phyloP scores from a whole-genome alignment of 1,140 invertebrate genomes.

The Leptinotarsa defecta region DNA sequence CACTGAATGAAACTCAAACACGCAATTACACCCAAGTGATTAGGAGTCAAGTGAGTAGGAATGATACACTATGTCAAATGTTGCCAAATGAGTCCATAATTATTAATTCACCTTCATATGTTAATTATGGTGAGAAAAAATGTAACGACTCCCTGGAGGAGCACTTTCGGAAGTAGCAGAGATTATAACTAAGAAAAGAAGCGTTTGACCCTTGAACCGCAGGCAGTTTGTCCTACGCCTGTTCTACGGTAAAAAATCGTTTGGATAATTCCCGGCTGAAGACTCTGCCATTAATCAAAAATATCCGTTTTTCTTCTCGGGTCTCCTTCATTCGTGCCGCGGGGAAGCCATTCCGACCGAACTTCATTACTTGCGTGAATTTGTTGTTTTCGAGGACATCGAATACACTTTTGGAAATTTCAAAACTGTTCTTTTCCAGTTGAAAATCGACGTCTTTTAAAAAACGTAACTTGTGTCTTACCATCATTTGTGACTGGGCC shows the following conservation, averaged over 20 bases:
- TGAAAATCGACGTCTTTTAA: too few species aligned
- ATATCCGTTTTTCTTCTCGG: constrained; percentile 25
- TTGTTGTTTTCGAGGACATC: too few species aligned
- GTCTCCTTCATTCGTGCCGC: neutral
- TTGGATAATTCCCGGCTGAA: constrained; percentile 34
- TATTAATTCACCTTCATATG: neutral
- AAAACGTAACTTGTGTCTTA: too few species aligned
- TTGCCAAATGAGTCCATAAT: too few species aligned
- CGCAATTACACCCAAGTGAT: too few species aligned
- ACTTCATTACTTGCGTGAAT: neutral
- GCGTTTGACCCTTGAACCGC: constrained; percentile 32
- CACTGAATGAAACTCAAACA: too few species aligned
- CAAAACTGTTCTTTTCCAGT: too few species aligned
- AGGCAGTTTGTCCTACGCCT: constrained; percentile 37
- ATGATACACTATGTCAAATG: too few species aligned
- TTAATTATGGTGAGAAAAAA: neutral
- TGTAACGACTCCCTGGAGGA: constrained; percentile 1
- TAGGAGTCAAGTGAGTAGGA: too few species aligned
- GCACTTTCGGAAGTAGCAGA: constrained; percentile 16
- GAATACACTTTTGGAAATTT: too few species aligned
- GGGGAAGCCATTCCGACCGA: constrained; percentile 1
- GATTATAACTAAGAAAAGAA: constrained; percentile 35
- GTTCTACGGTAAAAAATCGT: constrained; percentile 35
- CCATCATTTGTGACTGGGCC: too few species aligned
- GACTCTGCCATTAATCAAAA: constrained; percentile 38